Conservation (phyloP, 2,797 vertebrate genomes). For the Lateolabrax maculatus region DNA sequence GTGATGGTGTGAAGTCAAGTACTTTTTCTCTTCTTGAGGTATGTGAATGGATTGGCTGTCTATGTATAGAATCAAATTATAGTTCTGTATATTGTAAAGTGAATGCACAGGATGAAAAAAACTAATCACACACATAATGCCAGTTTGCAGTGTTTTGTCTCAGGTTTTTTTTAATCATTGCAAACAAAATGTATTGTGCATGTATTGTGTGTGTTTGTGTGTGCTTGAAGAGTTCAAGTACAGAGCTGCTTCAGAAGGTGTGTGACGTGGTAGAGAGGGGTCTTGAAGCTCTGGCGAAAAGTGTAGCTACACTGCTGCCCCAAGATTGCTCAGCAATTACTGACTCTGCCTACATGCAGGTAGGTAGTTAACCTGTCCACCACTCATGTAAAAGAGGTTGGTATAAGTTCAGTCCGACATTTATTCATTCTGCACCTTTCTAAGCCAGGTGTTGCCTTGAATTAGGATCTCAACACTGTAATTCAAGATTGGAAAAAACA, state of each 20-base stretch:
- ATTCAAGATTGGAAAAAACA: background rate
- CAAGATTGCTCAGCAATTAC: slow-evolving; percentile 78
- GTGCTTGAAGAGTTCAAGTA: slow-evolving; percentile 78
- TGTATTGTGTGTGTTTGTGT: slow-evolving; percentile 31
- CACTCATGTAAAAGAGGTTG: background rate
- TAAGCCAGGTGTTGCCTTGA: background rate
- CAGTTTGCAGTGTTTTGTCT: background rate
- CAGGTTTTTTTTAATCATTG: background rate
- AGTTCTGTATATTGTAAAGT: background rate
- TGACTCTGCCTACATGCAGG: slow-evolving; percentile 88
- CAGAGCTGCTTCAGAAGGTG: slow-evolving; percentile 84
- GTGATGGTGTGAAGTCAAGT: slow-evolving; percentile 33
- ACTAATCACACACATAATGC: background rate
- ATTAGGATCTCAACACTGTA: background rate
- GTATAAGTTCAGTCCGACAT: background rate
- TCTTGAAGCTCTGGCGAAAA: slow-evolving; percentile 81
- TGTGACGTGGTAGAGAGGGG: slow-evolving; percentile 86
- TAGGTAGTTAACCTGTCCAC: slow-evolving; percentile 59
- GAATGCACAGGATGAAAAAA: background rate
- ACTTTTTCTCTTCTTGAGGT: slow-evolving; percentile 66
- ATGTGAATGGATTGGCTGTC: slow-evolving; percentile 22
- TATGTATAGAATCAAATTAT: background rate
- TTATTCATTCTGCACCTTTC: slow-evolving; percentile 2
- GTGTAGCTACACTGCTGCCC: slow-evolving; percentile 62
- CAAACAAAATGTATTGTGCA: background rate